These are phyloP conservation scores for Oscheius sp. DNA, from an alignment of 1,140 invertebrate genomes.

Conservation along the genomic window DNA sequence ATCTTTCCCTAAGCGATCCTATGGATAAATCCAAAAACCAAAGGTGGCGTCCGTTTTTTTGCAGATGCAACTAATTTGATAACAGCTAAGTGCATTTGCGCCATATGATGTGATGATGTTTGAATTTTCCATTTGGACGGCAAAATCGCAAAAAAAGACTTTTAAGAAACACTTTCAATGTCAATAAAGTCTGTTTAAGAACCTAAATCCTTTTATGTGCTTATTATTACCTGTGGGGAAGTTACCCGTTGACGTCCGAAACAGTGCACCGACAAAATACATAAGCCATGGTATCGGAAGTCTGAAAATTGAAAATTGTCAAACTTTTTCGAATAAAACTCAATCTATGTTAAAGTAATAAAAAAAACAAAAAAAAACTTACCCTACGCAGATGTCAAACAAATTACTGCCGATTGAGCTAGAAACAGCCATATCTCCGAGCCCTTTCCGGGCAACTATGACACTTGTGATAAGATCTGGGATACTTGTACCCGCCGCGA, in stretches of 20 bases:
- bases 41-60: too few relatives aligned
- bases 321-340: conserved; percentile 89
- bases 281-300: conserved; percentile 94
- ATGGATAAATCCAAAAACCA: too few relatives aligned
- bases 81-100: too few relatives aligned
- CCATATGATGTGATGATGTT: too few relatives aligned
- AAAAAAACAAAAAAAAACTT: conserved; percentile 64
- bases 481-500: conserved; percentile 65
- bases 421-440: conserved; percentile 94
- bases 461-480: conserved; percentile 65
- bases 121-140: too few relatives aligned
- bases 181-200: too few relatives aligned
- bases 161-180: too few relatives aligned
- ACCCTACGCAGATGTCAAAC: conserved; percentile 93
- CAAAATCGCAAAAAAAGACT: too few relatives aligned
- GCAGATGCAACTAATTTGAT: too few relatives aligned
- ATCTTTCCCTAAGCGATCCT: too few relatives aligned
- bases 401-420: conserved; percentile 98
- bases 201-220: conserved; percentile 16
- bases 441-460: conserved; percentile 66
- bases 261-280: conserved; percentile 69
- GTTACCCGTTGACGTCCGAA: conserved; percentile 12
- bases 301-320: conserved; percentile 85
- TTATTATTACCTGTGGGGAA: conserved; percentile 10
- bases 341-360: too few relatives aligned